These are phyloP conservation scores for Zaprionus capensis DNA, from an alignment of 1,140 invertebrate species.

Conservation along the genomic window DNA sequence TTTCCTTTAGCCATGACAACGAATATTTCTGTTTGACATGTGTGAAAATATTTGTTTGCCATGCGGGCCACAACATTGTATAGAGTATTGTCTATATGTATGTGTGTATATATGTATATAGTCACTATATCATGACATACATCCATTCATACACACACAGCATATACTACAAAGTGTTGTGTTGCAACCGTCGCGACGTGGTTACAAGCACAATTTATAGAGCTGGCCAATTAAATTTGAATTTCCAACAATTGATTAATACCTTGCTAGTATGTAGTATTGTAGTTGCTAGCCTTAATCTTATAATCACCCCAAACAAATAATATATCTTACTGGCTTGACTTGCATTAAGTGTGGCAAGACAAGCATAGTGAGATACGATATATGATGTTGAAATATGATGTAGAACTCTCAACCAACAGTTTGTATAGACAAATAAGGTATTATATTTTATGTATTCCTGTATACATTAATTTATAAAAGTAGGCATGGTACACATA, in stretches of 20 bases:
- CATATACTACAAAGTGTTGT: not conserved
- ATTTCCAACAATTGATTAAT: conserved; percentile 3
- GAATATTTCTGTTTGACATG: conserved; percentile 72
- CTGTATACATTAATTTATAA: too few relatives aligned
- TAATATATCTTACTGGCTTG: not conserved
- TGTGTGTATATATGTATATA: not conserved
- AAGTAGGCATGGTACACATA: too few relatives aligned
- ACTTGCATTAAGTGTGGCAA: not conserved
- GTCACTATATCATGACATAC: conserved; percentile 8
- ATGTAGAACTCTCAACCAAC: not conserved
- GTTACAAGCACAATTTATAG: conserved; percentile 5
- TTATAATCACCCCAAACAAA: not conserved
- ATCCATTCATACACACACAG: not conserved
- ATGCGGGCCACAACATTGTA: conserved; percentile 29
- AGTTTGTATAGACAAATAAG: too few relatives aligned
- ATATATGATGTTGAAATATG: not conserved
- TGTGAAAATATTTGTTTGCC: conserved; percentile 63
- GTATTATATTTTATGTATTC: rapidly evolving
- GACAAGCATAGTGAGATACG: not conserved
- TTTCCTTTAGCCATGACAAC: conserved; percentile 73
- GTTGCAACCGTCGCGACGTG: not conserved
- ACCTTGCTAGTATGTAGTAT: not conserved
- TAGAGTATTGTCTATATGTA: not conserved
- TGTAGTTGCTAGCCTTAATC: not conserved
- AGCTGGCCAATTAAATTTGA: conserved; percentile 9